phyloP scores from a whole-genome alignment of 2,797 vertebrate genomes.

The Acanthurus leucopareius region DNA sequence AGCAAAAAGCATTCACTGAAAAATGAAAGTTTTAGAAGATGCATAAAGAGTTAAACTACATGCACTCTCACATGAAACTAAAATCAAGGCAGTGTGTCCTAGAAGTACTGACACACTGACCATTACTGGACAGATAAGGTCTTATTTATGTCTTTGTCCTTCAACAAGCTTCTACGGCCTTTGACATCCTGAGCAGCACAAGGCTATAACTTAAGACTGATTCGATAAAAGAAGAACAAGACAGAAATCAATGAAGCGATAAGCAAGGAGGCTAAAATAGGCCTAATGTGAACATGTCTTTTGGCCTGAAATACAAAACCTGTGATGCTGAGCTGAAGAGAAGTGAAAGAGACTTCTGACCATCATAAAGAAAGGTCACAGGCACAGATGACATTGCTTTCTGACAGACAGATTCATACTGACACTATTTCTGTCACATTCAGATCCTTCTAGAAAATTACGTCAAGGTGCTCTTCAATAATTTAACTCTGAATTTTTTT shows the following conservation, averaged over 20 bases:
- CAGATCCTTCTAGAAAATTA: neutral
- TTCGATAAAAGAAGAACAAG: neutral
- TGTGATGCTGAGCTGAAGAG: slow-evolving; percentile 5
- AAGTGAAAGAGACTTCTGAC: slow-evolving; percentile 47
- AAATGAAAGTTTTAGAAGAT: neutral
- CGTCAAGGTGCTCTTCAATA: neutral
- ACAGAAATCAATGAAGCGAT: slow-evolving; percentile 18
- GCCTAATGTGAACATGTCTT: neutral
- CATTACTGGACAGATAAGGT: neutral
- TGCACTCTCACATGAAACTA: neutral
- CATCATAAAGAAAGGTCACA: slow-evolving; percentile 4
- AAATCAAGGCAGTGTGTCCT: neutral
- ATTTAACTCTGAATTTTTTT: neutral
- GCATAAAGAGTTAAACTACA: neutral
- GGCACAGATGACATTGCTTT: neutral
- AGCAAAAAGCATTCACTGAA: neutral
- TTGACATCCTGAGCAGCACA: neutral
- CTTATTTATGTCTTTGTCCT: too few relatives aligned
- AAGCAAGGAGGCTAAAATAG: slow-evolving; percentile 19
- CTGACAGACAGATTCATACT: neutral
- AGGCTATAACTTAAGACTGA: neutral
- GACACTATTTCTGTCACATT: neutral
- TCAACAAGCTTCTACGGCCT: neutral
- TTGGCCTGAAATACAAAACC: slow-evolving; percentile 50
- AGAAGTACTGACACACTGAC: neutral